Evolutionary conservation across 1,140 invertebrate species (phyloP), one percentile per base, ranked within the genome.

Genomic region (Ostrea edulis): DNA sequence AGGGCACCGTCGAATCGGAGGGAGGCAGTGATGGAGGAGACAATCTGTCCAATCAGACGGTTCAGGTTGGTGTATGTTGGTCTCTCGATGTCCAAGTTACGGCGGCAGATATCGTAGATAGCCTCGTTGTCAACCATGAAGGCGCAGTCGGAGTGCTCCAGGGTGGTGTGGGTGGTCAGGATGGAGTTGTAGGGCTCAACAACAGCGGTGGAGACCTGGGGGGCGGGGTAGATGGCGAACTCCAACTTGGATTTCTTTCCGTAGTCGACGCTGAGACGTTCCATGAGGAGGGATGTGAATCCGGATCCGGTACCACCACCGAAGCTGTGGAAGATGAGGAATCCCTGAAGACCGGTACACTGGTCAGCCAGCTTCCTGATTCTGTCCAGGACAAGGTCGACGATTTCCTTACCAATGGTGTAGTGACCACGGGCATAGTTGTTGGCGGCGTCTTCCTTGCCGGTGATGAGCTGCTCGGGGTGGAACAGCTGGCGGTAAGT

Each of bases 221-320:
- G 98, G 20, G 98, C 97, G 54, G 98, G 98, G 94, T 98, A 98
- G 91, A 98, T 97, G 90, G 97, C 96, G 94, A 98, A 98, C 95
- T 98, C 97, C 51, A 98, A 95, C 95, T 98, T 98, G 65, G 97
- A 97, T 93, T 98, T 98, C 95, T 98, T 62, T 83, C 97, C 97
- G 97, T 97, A 98, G 92, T 98, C 97, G 0, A 98, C 97, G 44
- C 97, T 97, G 25, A 98, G 96, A 89, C 97, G 96, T 95, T 98
- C 97, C 97, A 98, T 98, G 77, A 98, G 95, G 62, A 98, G 95
- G 0, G 97, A 97, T 12, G 97, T 97, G 95, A 98, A 98, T 11
- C 97, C 95, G 68, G 95, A 91, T 89, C 90, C 90, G 85, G 90
- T 98, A n/a, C 88, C 88, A 88, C 89, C 84, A 52, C 81, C 84